These are phyloP conservation scores for Hestina assimilis DNA, from an alignment of 1,140 invertebrate genomes.

Conservation along the genomic window DNA sequence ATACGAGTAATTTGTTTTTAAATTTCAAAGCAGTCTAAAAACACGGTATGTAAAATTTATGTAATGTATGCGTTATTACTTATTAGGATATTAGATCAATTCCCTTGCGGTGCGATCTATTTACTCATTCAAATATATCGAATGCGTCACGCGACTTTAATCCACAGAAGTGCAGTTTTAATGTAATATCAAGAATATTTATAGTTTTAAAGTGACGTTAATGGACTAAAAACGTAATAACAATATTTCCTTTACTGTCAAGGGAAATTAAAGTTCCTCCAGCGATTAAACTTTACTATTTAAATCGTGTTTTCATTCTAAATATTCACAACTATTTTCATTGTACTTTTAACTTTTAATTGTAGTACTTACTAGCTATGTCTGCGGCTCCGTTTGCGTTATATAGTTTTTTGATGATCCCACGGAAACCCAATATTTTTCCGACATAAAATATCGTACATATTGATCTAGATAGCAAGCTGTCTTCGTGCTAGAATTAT, in stretches of 20 bases:
- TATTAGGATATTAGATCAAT: constrained; percentile 10
- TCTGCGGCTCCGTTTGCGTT: no score
- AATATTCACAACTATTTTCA: neutral
- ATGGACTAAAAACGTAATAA: neutral
- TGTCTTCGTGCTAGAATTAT: no score
- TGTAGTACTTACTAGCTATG: no score
- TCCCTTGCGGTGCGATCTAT: constrained; percentile 5
- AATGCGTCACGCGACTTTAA: constrained; percentile 7
- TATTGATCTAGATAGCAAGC: no score
- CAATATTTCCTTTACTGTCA: constrained; percentile 5
- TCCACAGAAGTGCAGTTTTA: constrained; percentile 15
- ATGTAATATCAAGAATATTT: constrained; percentile 14
- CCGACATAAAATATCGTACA: no score
- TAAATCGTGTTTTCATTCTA: neutral
- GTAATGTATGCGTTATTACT: neutral
- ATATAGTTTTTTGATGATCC: no score
- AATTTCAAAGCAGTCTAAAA: no score
- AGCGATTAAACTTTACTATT: neutral
- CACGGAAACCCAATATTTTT: no score
- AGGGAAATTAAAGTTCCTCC: constrained; percentile 8
- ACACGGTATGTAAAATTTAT: no score
- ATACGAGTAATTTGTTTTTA: no score
- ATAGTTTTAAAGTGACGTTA: neutral
- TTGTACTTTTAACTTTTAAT: neutral
- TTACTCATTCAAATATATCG: constrained; percentile 4